A percentile compares a stretch with the other conserved stretches of the same genome.
Conservation (phyloP, 2,113 vertebrate species). For the Amazona vittata region DNA sequence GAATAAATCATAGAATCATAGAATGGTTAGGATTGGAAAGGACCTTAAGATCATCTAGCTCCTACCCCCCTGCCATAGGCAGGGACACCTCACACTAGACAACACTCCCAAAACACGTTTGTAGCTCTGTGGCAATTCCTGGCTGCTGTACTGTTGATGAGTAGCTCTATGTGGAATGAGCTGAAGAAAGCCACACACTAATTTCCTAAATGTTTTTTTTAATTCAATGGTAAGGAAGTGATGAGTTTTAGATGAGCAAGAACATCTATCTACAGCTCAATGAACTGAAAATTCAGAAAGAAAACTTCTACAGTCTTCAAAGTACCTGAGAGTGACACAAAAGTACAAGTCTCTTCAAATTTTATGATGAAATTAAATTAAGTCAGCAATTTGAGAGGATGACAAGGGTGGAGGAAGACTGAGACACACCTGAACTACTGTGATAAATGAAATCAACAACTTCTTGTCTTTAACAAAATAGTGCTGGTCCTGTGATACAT, state of each 20-base stretch:
- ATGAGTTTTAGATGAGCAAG: conserved; percentile 60
- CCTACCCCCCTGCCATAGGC: background rate
- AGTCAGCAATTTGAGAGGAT: conserved; percentile 17
- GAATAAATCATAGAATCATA: background rate
- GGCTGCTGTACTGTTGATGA: background rate
- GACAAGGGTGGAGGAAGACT: background rate
- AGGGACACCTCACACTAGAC: background rate
- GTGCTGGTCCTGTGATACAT: background rate
- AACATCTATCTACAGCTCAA: conserved; percentile 44
- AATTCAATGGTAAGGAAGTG: background rate
- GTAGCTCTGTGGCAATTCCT: background rate
- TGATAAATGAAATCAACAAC: conserved; percentile 19
- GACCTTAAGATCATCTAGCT: background rate
- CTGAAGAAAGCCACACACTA: conserved; percentile 46
- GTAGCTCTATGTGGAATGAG: conserved; percentile 19
- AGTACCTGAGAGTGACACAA: background rate
- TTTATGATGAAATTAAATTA: conserved; percentile 40
- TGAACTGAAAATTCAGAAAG: conserved; percentile 51
- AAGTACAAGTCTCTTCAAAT: conserved; percentile 39
- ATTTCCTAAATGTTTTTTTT: conserved; percentile 52
- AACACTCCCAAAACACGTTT: background rate
- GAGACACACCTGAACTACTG: conserved; percentile 6
- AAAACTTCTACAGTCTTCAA: conserved; percentile 35
- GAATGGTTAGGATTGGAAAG: background rate
- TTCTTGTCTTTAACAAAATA: conserved; percentile 1